Evolutionary conservation across 2,888 invertebrate species (phyloP).

Genomic region (Brachylomia viminalis): DNA sequence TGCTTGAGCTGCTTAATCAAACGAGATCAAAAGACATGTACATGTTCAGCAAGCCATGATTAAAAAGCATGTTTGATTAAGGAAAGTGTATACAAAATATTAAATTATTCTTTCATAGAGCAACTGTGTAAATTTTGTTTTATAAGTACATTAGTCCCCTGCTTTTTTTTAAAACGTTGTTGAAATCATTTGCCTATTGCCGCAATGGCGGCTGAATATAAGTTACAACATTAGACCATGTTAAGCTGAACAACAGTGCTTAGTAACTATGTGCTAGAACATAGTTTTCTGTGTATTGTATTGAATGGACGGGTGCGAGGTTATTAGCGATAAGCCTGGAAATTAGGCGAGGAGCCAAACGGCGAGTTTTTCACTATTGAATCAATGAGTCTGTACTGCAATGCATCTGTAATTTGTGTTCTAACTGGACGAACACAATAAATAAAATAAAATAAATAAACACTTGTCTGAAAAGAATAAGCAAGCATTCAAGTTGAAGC

Average conservation of each 20-base stretch:
- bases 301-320: slow-evolving; percentile 30
- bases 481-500: not conserved
- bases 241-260: not conserved
- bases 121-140: not conserved
- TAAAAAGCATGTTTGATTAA: slow-evolving; percentile 15
- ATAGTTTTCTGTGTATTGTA: not conserved
- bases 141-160: not conserved
- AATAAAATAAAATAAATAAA: not conserved
- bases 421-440: not conserved
- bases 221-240: not conserved
- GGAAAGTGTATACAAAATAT: not conserved
- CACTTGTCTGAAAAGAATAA: not conserved
- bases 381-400: slow-evolving; percentile 50
- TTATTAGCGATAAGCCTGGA: slow-evolving; percentile 68
- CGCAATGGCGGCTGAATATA: not conserved
- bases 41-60: not conserved
- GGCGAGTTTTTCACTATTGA: slow-evolving; percentile 59
- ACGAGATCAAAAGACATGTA: slow-evolving; percentile 28
- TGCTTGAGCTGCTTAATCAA: slow-evolving; percentile 30
- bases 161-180: not conserved
- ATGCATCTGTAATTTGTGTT: slow-evolving; percentile 16
- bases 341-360: slow-evolving; percentile 71
- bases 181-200: not conserved
- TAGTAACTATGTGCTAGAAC: not conserved
- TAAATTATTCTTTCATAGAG: not conserved